Percentiles rank a stretch among this genome's conserved stretches.
Evolutionary conservation across 2,113 vertebrate genomes (phyloP).

Genomic region (Chlamydotis undulata): DNA sequence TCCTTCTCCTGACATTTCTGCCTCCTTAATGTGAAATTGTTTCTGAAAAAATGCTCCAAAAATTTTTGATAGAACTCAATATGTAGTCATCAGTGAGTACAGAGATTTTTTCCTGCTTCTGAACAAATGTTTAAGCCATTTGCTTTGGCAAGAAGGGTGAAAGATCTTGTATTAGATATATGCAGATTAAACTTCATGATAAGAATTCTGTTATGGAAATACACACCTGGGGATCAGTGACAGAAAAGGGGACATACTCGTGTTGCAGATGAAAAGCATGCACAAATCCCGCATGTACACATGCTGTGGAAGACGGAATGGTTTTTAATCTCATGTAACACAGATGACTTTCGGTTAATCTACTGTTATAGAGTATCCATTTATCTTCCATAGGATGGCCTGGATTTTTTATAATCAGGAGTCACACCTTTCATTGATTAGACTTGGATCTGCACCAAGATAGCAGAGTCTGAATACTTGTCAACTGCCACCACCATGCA

Average conservation of each 20-base stretch:
- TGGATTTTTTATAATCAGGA: neutral
- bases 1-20: conserved; percentile 43
- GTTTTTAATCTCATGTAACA: neutral
- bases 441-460: neutral
- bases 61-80: conserved; percentile 60
- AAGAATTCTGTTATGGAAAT: neutral
- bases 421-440: neutral
- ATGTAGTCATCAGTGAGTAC: conserved; percentile 58
- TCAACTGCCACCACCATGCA: neutral
- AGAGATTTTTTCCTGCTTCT: conserved; percentile 58
- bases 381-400: neutral
- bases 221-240: conserved; percentile 2
- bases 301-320: neutral
- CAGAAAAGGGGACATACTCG: neutral
- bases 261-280: neutral
- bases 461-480: neutral
- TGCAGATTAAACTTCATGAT: conserved; percentile 18
- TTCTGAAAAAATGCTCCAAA: conserved; percentile 63
- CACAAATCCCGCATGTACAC: neutral
- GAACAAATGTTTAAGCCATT: conserved; percentile 67
- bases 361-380: neutral
- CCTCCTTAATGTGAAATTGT: conserved; percentile 36
- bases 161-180: conserved; percentile 46
- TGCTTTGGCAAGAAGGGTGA: conserved; percentile 60
- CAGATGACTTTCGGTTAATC: neutral